These are phyloP conservation scores for Mesembrinibis cayennensis DNA, from an alignment of 2,113 vertebrate genomes.

Conservation along the genomic window DNA sequence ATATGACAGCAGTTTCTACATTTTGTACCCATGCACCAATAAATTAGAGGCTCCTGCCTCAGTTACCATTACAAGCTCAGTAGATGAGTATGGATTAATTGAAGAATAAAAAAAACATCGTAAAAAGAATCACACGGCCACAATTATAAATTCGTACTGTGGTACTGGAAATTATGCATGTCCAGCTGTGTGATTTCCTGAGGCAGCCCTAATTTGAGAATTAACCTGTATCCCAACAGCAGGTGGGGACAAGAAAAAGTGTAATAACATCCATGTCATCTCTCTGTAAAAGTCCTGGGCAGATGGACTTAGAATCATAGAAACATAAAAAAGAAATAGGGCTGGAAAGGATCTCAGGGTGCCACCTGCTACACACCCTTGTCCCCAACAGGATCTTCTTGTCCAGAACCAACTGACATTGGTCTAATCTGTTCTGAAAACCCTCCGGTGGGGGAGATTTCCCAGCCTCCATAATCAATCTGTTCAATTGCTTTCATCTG, in stretches of 20 bases:
- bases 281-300: neutral
- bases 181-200: neutral
- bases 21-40: neutral
- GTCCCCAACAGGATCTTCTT: neutral
- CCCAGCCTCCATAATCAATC: neutral
- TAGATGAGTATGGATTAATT: neutral
- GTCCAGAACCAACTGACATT: neutral
- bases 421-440: neutral
- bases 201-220: neutral
- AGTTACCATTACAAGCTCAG: neutral
- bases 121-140: neutral
- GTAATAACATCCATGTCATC: neutral
- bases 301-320: conserved; percentile 51
- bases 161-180: neutral
- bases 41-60: neutral
- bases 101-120: neutral
- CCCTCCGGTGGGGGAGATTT: neutral
- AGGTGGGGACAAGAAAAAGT: neutral
- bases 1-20: neutral
- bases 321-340: neutral
- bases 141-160: neutral
- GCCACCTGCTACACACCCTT: neutral
- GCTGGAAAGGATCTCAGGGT: conserved; percentile 1
- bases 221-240: neutral
- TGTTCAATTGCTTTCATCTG: neutral